These are phyloP conservation scores for Melieria picta DNA, from an alignment of 2,888 invertebrate genomes.

Conservation along the genomic window DNA sequence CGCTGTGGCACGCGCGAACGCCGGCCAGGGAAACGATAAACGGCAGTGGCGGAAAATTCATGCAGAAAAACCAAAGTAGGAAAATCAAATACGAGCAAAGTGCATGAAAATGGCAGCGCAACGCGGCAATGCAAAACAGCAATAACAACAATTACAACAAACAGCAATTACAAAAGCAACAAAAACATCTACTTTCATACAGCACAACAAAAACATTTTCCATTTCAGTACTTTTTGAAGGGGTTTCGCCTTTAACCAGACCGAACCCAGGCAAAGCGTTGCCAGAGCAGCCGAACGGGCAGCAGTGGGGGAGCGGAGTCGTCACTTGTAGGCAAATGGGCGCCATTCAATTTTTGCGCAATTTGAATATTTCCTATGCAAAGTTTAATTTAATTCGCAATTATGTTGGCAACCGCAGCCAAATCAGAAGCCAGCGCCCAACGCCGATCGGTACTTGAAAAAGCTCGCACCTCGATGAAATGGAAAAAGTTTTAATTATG, in stretches of 20 bases:
- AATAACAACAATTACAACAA: no score
- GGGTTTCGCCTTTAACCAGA: not conserved
- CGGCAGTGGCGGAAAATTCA: not conserved
- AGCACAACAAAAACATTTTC: not conserved
- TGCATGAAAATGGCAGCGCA: slow-evolving; percentile 23
- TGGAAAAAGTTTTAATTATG: no score
- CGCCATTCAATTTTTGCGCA: slow-evolving; percentile 15
- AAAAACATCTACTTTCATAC: no score
- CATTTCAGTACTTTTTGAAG: not conserved
- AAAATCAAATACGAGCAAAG: slow-evolving; percentile 17
- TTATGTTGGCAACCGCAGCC: not conserved
- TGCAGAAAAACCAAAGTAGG: not conserved
- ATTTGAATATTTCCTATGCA: slow-evolving; percentile 9
- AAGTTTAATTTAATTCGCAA: slow-evolving; percentile 21
- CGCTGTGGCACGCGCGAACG: slow-evolving; percentile 21
- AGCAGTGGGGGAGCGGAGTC: no score
- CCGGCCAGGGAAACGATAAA: not conserved
- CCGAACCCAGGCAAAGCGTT: not conserved
- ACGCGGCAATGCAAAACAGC: no score
- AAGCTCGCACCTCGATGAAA: no score
- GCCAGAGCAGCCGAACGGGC: no score
- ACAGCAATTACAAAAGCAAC: no score
- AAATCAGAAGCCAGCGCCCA: no score
- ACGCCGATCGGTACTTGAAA: no score
- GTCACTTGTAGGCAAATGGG: not conserved